phyloP scores from a whole-genome alignment of 2,113 vertebrate species.

The Vireo altiloquus region DNA sequence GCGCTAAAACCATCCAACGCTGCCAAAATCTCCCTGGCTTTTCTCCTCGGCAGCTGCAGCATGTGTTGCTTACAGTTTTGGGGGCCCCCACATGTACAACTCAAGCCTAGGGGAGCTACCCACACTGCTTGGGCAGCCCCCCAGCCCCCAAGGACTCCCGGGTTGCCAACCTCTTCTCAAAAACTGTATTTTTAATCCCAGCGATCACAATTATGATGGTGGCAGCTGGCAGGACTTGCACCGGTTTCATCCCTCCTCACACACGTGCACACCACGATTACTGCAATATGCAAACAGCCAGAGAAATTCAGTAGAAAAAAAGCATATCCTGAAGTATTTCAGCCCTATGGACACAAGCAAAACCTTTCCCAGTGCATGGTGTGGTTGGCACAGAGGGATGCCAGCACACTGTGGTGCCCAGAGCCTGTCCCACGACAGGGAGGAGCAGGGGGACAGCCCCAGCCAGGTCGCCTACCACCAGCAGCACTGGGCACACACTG shows the following conservation, averaged over 20 bases:
- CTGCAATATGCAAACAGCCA: neutral
- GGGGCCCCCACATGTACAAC: fast-evolving
- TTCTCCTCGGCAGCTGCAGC: neutral
- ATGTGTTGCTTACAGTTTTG: neutral
- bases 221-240: neutral
- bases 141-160: neutral
- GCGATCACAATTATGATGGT: fast-evolving
- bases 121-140: neutral
- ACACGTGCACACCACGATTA: fast-evolving
- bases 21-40: neutral
- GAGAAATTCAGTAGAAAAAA: neutral
- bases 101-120: neutral
- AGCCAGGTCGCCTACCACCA: neutral
- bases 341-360: neutral
- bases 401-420: neutral
- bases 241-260: neutral
- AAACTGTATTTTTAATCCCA: neutral
- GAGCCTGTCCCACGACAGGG: fast-evolving
- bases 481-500: neutral
- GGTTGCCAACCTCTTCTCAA: neutral
- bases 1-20: fast-evolving
- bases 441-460: neutral
- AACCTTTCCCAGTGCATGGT: neutral
- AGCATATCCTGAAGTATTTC: neutral
- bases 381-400: neutral